phyloP scores from a whole-genome alignment of 64 coral and sea anemone species.

The Pachyseris speciosa region DNA sequence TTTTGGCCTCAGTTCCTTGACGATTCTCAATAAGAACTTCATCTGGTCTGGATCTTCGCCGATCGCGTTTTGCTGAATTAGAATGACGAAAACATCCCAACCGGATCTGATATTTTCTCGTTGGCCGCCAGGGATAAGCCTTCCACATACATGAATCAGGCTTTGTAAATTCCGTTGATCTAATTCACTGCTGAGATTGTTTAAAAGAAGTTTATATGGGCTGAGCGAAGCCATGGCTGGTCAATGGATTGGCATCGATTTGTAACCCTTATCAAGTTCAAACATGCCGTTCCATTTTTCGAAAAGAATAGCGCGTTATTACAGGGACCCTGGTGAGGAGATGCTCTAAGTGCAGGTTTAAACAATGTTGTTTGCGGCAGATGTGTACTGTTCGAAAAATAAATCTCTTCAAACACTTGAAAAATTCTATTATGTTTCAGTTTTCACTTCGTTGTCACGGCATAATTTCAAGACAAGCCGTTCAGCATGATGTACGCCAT shows the following conservation, averaged over 20 bases:
- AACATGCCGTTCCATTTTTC: background rate
- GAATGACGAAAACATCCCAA: constrained; percentile 52
- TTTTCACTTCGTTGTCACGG: no score
- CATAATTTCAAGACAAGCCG: no score
- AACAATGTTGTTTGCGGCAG: no score
- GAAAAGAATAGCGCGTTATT: background rate
- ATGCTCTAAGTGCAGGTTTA: no score
- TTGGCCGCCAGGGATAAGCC: constrained; percentile 37
- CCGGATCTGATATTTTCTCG: constrained; percentile 66
- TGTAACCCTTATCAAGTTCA: no score
- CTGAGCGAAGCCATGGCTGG: background rate
- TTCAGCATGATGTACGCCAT: no score
- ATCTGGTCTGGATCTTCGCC: constrained; percentile 56
- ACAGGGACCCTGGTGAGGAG: no score
- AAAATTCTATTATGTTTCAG: no score
- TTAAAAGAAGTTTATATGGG: constrained; percentile 71
- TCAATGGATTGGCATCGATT: background rate
- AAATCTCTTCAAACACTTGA: no score
- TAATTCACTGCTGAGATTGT: constrained; percentile 72
- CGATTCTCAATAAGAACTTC: constrained; percentile 36
- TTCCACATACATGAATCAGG: constrained; percentile 56
- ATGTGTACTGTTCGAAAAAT: no score
- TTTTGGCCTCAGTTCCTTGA: constrained; percentile 52
- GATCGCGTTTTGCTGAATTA: constrained; percentile 56
- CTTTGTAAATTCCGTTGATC: constrained; percentile 53